phyloP scores from a whole-genome alignment of 2,888 invertebrate genomes.

The Epirrhoe alternata region DNA sequence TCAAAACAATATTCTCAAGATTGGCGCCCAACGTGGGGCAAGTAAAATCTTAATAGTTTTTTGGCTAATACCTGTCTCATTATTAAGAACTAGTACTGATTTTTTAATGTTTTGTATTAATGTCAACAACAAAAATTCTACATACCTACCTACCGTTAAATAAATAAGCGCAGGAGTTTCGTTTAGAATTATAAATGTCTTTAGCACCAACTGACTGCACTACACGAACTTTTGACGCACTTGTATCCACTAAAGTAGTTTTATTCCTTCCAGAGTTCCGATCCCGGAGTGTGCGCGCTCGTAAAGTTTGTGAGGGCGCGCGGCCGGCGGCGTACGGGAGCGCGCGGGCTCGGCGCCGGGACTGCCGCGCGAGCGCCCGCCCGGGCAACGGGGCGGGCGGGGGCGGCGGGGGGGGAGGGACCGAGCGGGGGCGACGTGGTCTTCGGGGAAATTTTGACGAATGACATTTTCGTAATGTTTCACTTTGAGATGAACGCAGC shows the following conservation, averaged over 20 bases:
- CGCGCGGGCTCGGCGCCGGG: constrained; percentile 20
- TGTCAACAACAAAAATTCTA: no score
- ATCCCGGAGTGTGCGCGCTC: constrained; percentile 15
- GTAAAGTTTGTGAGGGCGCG: constrained; percentile 28
- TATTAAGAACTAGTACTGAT: neutral
- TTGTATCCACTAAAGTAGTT: constrained; percentile 5
- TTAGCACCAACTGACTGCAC: constrained; percentile 3
- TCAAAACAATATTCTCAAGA: no score
- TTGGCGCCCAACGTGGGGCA: constrained; percentile 36
- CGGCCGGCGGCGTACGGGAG: constrained; percentile 5
- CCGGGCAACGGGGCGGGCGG: constrained; percentile 14
- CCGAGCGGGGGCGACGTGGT: constrained; percentile 50
- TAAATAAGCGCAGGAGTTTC: neutral
- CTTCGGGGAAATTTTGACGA: constrained; percentile 77
- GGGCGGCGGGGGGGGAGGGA: constrained; percentile 9
- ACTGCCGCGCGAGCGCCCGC: constrained; percentile 11
- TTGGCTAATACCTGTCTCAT: neutral
- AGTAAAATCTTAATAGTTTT: neutral
- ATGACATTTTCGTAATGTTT: constrained; percentile 73
- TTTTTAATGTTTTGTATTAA: no score
- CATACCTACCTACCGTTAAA: neutral
- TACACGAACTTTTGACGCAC: constrained; percentile 21
- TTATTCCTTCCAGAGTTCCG: neutral
- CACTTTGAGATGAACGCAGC: constrained; percentile 58
- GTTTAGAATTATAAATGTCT: neutral